Conservation (phyloP, 2,888 invertebrate genomes). For the Tiliacea citrago region DNA sequence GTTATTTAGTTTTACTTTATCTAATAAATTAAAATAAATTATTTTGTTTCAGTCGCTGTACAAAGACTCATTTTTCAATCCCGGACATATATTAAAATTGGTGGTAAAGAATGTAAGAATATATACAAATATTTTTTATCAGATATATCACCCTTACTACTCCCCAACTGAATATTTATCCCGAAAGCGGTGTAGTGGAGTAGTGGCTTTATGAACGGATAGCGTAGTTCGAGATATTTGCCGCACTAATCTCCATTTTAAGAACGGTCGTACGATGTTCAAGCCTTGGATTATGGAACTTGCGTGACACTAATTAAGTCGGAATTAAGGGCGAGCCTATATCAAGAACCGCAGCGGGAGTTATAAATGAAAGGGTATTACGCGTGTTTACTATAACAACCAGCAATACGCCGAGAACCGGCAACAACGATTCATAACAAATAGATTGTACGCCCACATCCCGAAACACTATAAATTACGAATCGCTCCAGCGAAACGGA, state of each 20-base stretch:
- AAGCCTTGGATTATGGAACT: conserved; percentile 90
- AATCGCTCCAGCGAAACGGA: conserved; percentile 50
- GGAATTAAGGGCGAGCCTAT: conserved; percentile 89
- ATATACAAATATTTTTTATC: conserved; percentile 44
- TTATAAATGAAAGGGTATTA: conserved; percentile 90
- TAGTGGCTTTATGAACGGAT: conserved; percentile 85
- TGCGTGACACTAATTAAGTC: conserved; percentile 91
- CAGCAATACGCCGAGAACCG: conserved; percentile 70
- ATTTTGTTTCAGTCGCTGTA: conserved; percentile 2
- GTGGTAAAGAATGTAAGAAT: conserved; percentile 20
- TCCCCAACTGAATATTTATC: conserved; percentile 63
- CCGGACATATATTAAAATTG: conserved; percentile 34
- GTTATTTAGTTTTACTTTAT: conserved; percentile 43
- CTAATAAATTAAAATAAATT: conserved; percentile 33
- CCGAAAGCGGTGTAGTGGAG: conserved; percentile 64
- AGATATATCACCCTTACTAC: conserved; percentile 61
- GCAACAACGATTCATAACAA: conserved; percentile 70
- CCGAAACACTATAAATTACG: conserved; percentile 49
- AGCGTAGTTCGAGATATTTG: conserved; percentile 89
- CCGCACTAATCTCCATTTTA: conserved; percentile 90
- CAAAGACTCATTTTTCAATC: conserved; percentile 20
- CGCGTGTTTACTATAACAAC: conserved; percentile 83
- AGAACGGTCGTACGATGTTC: conserved; percentile 89
- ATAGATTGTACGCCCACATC: conserved; percentile 50
- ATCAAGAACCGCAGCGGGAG: conserved; percentile 88